Base-by-base conservation (phyloP, 2,888 invertebrate genomes). In the Tinea trinotella region DNA sequence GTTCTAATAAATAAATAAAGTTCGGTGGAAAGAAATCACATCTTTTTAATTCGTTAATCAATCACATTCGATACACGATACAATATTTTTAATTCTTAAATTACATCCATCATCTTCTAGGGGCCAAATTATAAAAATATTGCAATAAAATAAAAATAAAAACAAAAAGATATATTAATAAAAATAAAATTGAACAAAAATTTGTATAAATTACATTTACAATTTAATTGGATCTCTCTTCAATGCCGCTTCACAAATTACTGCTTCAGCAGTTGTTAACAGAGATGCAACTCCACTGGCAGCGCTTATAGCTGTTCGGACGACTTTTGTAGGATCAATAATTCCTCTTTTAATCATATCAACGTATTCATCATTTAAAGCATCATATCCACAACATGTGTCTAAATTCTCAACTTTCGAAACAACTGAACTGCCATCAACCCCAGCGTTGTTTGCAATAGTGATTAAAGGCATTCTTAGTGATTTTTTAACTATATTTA, bases 281-380 rank as follows among this genome's bases (percentile, higher is more conserved):
- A 84, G 61, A n/a, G 84, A 84, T 52, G 84, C 83, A 15, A 84
- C 74, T 44, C 83, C 74, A 62, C 83, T 76, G 7, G 83, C 84
- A 63, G 82, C 80, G 46, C 64, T 76, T 52, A 84, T 58, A 13
- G 84, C 83, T 62, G 74, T 70, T 68, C 70, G 67, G 1, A 84
- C 76, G 6, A 84, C 76, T 89, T 99, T 98, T 22, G 97, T 97
- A 10, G 98, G 97, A 81, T 98, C 98, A 64, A 98, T 95, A 66
- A 98, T 98, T 55, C 97, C 97, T 67, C 89, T 91, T 65, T 95
- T 93, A 60, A 97, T 92, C 90, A 98, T 92, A 70, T 98, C 93
- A 2, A 95, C 95, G 69, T 92, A 97, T 74, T 94, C 92, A 65
- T 92, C 91, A 65, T 93, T 94, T 61, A 96, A 74, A 0, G 96